Evolutionary conservation across 2,888 invertebrate species (phyloP), one percentile per base, ranked within the genome.

Genomic region (Diaperis boleti): DNA sequence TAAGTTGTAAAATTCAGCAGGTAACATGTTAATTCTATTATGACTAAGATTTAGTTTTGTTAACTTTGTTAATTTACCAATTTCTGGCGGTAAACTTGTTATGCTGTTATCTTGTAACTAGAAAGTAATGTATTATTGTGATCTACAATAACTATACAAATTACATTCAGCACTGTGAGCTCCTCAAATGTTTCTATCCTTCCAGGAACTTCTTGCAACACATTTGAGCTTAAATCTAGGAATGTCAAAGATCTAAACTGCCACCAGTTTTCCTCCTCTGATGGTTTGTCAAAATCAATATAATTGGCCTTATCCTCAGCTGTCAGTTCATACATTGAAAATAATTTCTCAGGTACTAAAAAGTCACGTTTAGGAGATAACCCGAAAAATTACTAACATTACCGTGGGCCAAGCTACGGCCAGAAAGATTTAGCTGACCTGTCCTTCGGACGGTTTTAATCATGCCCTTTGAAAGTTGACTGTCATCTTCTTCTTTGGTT

Each of bases 51-150:
- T 90, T 31, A 92, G 76, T 74, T 86, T 89, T 65, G 86, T 84
- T 65, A 92, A 81, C 76, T 87, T 88, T 61, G 83, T 86, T 72
- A 96, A 83, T 64, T 85, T 84, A 37, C 91, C 90, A 73, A 96
- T 85, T 81, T 92, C 89, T 26, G 85, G 77, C 4, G 96, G 95
- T 65, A 96, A 79, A 47, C 81, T 82, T 68, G 85, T 84, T 74
- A 96, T 80, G 42, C 88, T 87, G 84, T 96, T 96, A 80, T 94
- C 92, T 82, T 95, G 93, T 45, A 95, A 83, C 94, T 95, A 72
- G 67, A 77, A 26, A 50, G 63, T 47, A 64, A n/a, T n/a, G n/a
- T n/a, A n/a, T 42, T 31, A 33, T 37, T 62, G 20, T 11, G 8
- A 15, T 13, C n/a, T n/a, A n/a, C n/a, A n/a, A n/a, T n/a, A n/a